Evolutionary conservation across 2,797 vertebrate species (phyloP).

Genomic region (Monodelphis domestica): DNA sequence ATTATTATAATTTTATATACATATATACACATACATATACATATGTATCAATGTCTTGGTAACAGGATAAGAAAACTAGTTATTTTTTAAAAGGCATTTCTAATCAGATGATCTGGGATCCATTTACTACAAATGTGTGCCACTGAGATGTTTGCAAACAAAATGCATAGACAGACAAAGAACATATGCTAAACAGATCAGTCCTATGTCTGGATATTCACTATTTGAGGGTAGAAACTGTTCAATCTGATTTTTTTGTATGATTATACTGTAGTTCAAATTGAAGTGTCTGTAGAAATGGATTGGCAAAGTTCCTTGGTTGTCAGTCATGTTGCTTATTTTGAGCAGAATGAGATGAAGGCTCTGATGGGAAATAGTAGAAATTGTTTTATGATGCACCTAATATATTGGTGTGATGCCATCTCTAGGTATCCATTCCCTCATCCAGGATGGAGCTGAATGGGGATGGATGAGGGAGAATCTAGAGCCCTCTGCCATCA

Average conservation of each 20-base stretch:
- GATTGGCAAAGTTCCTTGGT: slow-evolving; percentile 6
- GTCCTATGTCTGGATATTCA: slow-evolving; percentile 35
- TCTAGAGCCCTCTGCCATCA: too few species aligned
- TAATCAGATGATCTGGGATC: slow-evolving; percentile 60
- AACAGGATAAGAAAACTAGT: background rate
- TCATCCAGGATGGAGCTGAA: background rate
- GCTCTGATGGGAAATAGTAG: slow-evolving; percentile 37
- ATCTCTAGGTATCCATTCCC: fast-evolving
- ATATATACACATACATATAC: background rate
- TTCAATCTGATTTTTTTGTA: slow-evolving; percentile 60
- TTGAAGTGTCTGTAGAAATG: slow-evolving; percentile 68
- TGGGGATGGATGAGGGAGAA: background rate
- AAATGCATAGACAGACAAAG: slow-evolving; percentile 63
- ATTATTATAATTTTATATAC: background rate
- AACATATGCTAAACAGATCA: slow-evolving; percentile 65
- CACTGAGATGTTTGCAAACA: slow-evolving; percentile 66
- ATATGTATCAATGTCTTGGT: background rate
- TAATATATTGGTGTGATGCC: background rate
- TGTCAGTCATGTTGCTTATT: slow-evolving; percentile 51
- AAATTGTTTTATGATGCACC: slow-evolving; percentile 9
- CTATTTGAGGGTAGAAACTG: slow-evolving; percentile 46
- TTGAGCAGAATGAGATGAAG: slow-evolving; percentile 29
- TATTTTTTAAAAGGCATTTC: slow-evolving; percentile 52
- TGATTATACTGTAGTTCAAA: slow-evolving; percentile 63
- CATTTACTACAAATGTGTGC: slow-evolving; percentile 51